These are phyloP conservation scores for Anthopleura sola DNA, from an alignment of 64 coral and sea anemone species.

Conservation along the genomic window DNA sequence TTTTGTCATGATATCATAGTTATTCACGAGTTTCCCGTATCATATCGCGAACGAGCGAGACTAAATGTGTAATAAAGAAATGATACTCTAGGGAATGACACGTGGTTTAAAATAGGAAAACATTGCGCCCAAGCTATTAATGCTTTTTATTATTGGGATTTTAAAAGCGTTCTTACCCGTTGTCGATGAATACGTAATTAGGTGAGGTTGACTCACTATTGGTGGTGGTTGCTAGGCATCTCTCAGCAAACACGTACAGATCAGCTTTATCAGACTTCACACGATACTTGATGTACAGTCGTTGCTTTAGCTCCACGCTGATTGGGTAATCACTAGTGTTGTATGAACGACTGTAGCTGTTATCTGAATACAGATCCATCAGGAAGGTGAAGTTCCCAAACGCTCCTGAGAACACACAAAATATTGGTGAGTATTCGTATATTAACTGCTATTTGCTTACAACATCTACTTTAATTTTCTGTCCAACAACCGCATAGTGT, in stretches of 20 bases:
- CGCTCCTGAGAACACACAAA: conserved; percentile 39
- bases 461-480: no score
- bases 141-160: no score
- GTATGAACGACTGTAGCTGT: conserved; percentile 35
- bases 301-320: conserved; percentile 47
- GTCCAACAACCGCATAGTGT: no score
- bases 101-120: no score
- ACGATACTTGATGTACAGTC: conserved; percentile 47
- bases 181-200: conserved; percentile 59
- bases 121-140: no score
- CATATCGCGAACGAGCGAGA: no score
- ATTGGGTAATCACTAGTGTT: conserved; percentile 52
- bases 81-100: no score
- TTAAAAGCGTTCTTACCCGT: conserved; percentile 45
- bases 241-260: conserved; percentile 65
- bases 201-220: conserved; percentile 34
- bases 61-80: no score
- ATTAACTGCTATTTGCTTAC: no score
- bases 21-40: no score
- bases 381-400: conserved; percentile 69
- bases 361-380: conserved; percentile 45
- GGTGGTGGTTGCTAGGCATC: conserved; percentile 53
- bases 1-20: no score
- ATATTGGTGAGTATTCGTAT: no score
- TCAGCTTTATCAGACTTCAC: conserved; percentile 37